A percentile compares a stretch with the other conserved stretches of the same genome.
These are phyloP conservation scores for Liopterus haemorrhoidalis DNA, from an alignment of 2,888 invertebrate genomes.

Conservation along the genomic window DNA sequence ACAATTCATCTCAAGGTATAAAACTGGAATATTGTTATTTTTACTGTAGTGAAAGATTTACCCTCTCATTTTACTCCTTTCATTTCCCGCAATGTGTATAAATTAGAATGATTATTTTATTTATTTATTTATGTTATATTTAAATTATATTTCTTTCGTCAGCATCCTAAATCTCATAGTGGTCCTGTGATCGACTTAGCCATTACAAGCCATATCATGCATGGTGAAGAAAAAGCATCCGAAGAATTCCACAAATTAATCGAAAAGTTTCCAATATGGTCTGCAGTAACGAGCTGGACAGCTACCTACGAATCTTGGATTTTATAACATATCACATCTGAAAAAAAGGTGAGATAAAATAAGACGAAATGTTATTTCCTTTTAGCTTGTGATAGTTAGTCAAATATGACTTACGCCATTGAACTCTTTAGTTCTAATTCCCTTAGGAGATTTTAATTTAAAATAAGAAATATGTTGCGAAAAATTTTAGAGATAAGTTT, in stretches of 20 bases:
- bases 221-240: slow-evolving; percentile 51
- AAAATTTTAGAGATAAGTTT: no score
- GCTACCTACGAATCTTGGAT: slow-evolving; percentile 60
- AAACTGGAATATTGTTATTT: slow-evolving; percentile 29
- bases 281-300: slow-evolving; percentile 63
- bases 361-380: no score
- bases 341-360: no score
- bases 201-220: slow-evolving; percentile 56
- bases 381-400: no score
- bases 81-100: slow-evolving; percentile 26
- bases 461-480: no score
- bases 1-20: slow-evolving; percentile 57
- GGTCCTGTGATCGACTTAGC: slow-evolving; percentile 53
- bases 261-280: slow-evolving; percentile 57
- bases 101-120: no score
- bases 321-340: slow-evolving; percentile 34
- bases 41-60: neutral
- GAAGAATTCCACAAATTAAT: slow-evolving; percentile 51
- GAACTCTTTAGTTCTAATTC: no score
- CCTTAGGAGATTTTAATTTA: no score
- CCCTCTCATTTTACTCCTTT: slow-evolving; percentile 9
- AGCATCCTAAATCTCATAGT: slow-evolving; percentile 44
- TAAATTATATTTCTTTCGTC: slow-evolving; percentile 17
- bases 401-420: no score
- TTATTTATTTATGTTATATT: slow-evolving; percentile 10